Percentiles rank a stretch among this genome's conserved stretches.
phyloP scores from a whole-genome alignment of 2,113 vertebrate genomes.

The Tichodroma muraria region DNA sequence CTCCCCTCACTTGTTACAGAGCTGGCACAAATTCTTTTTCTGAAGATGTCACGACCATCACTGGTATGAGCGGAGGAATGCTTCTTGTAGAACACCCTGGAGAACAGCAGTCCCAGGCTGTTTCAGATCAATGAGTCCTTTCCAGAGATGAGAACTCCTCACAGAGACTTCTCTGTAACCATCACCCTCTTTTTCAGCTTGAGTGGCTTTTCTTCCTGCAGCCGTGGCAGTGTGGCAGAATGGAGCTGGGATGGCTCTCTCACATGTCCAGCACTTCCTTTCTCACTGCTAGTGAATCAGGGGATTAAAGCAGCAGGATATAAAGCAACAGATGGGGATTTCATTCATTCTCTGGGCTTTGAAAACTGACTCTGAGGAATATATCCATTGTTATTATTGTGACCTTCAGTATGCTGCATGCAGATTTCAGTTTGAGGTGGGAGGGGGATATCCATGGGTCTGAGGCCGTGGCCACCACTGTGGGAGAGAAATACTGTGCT shows the following conservation, averaged over 20 bases:
- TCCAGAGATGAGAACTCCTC: not conserved
- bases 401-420: not conserved
- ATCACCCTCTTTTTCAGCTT: not conserved
- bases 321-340: conserved; percentile 45
- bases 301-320: conserved; percentile 22
- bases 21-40: not conserved
- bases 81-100: not conserved
- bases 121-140: not conserved
- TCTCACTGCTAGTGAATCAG: not conserved
- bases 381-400: not conserved
- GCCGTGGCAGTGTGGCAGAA: not conserved
- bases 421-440: not conserved
- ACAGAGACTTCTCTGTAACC: not conserved
- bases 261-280: not conserved
- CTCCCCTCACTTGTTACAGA: not conserved
- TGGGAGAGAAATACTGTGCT: not conserved
- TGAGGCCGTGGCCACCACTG: not conserved
- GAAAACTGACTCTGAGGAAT: not conserved
- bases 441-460: not conserved
- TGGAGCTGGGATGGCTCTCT: not conserved
- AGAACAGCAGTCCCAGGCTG: not conserved
- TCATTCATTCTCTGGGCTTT: conserved; percentile 8
- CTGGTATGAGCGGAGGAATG: not conserved
- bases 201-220: not conserved
- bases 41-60: not conserved